phyloP scores from a whole-genome alignment of 2,888 invertebrate genomes.

The Sipha maydis region DNA sequence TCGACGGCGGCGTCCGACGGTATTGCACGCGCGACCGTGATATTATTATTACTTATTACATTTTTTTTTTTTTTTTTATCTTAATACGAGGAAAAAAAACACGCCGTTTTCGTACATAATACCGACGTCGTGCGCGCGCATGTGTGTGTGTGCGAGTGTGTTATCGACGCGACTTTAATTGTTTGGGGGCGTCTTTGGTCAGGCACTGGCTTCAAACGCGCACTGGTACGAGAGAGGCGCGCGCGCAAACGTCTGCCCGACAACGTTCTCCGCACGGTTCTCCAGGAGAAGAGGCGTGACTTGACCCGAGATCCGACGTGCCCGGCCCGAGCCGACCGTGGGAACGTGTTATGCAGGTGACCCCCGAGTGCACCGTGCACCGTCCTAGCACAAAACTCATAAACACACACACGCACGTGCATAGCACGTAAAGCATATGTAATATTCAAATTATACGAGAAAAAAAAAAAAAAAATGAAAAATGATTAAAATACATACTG shows the following conservation, averaged over 20 bases:
- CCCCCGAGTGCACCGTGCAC: slow-evolving; percentile 23
- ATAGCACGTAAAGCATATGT: background rate
- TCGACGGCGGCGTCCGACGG: slow-evolving; percentile 20
- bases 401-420: background rate
- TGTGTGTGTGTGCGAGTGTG: background rate
- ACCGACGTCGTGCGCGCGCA: background rate
- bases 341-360: slow-evolving; percentile 52
- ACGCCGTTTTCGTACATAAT: background rate
- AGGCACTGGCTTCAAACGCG: slow-evolving; percentile 10
- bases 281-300: slow-evolving; percentile 50
- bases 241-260: background rate
- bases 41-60: background rate
- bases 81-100: slow-evolving; percentile 9
- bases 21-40: slow-evolving; percentile 36
- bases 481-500: too few species aligned
- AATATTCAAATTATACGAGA: background rate
- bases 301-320: slow-evolving; percentile 43
- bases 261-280: background rate
- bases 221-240: background rate
- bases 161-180: slow-evolving; percentile 36
- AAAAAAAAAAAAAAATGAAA: background rate
- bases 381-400: background rate
- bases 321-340: slow-evolving; percentile 43
- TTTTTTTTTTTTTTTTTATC: slow-evolving; percentile 10
- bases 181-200: slow-evolving; percentile 60